Percentiles rank a stretch among this genome's conserved stretches.
These are phyloP conservation scores for Psammodynastes pulverulentus DNA, from an alignment of 2,113 vertebrate species.

Conservation along the genomic window DNA sequence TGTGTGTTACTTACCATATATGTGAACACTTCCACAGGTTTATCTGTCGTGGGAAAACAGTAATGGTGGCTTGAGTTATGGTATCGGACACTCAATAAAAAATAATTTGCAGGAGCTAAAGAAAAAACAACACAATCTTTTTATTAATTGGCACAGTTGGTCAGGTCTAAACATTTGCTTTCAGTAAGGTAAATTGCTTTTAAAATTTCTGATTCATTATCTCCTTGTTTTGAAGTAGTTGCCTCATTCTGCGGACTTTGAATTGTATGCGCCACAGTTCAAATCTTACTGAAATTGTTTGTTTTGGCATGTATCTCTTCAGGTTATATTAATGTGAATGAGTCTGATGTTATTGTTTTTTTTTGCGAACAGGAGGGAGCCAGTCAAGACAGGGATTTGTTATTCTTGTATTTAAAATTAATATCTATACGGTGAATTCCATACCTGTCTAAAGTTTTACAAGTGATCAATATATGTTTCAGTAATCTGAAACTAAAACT, in stretches of 20 bases:
- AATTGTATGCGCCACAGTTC: background rate
- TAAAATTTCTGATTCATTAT: background rate
- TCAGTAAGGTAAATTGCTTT: background rate
- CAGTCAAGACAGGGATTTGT: background rate
- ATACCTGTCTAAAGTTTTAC: background rate
- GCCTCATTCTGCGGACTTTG: background rate
- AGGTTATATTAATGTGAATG: background rate
- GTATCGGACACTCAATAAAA: background rate
- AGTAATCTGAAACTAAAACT: background rate
- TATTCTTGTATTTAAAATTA: background rate
- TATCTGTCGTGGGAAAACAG: slow-evolving; percentile 39
- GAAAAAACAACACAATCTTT: background rate
- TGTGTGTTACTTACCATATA: background rate
- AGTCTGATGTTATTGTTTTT: background rate
- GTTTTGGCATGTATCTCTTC: background rate
- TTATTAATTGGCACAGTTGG: background rate
- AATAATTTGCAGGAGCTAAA: background rate
- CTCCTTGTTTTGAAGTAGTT: background rate
- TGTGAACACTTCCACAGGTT: background rate
- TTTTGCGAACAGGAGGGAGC: background rate
- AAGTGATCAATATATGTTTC: background rate
- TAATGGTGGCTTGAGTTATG: background rate
- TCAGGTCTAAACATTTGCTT: background rate
- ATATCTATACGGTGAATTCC: background rate
- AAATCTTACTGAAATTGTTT: background rate